A percentile compares a stretch with the other conserved stretches of the same genome.
Conservation (phyloP, 2,113 vertebrate genomes). For the Neogale vison region DNA sequence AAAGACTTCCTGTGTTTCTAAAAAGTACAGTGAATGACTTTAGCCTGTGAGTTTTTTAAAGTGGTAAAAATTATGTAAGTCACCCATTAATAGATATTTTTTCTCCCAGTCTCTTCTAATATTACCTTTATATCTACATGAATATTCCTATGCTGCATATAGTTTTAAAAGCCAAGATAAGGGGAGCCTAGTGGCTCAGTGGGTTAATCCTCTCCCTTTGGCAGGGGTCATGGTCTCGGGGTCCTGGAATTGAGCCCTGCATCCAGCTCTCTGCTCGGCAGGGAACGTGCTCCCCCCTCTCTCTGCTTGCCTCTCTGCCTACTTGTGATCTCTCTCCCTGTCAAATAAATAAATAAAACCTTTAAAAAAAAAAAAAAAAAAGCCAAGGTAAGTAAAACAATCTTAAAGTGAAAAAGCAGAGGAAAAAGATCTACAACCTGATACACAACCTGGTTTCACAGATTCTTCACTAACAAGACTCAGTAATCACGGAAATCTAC, state of each 20-base stretch:
- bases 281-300: too few species aligned
- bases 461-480: neutral
- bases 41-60: neutral
- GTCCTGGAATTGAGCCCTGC: too few species aligned
- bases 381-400: neutral
- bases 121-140: neutral
- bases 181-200: too few species aligned
- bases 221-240: too few species aligned
- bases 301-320: too few species aligned
- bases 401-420: neutral
- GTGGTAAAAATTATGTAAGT: neutral
- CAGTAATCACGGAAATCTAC: neutral
- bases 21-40: neutral
- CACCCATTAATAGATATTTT: neutral
- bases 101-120: neutral
- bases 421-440: neutral
- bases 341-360: too few species aligned
- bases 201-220: too few species aligned
- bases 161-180: neutral
- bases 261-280: too few species aligned
- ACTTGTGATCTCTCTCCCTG: too few species aligned
- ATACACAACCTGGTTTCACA: neutral
- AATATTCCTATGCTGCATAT: neutral
- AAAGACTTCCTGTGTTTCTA: slow-evolving; percentile 17
- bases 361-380: too few species aligned